These are phyloP conservation scores for Temnopleurus reevesii DNA, from an alignment of 53 echinoderm and acorn worm species.

Conservation along the genomic window DNA sequence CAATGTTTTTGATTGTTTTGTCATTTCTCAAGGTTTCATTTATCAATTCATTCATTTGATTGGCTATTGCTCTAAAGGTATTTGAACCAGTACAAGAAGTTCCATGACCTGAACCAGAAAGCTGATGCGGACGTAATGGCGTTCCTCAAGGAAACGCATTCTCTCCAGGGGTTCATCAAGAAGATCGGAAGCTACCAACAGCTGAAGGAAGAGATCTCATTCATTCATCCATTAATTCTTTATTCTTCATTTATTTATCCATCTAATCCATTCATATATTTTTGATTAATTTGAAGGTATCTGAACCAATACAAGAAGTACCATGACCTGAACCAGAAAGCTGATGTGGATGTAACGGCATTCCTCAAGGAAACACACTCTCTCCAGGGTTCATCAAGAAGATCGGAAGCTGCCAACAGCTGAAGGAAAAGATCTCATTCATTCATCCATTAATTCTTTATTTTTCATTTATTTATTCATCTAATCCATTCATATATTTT, in stretches of 20 bases:
- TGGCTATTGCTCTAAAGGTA: too few species aligned
- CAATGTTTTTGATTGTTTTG: too few species aligned
- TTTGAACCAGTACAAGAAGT: conserved; percentile 98
- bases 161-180: conserved; percentile 87
- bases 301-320: conserved; percentile 99
- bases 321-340: conserved; percentile 98
- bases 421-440: conserved; percentile 96
- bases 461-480: too few species aligned
- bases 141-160: conserved; percentile 95
- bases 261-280: too few species aligned
- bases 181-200: conserved; percentile 94
- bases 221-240: too few species aligned
- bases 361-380: conserved; percentile 97
- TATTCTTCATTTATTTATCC: too few species aligned
- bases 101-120: conserved; percentile 98
- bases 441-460: too few species aligned
- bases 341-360: conserved; percentile 89
- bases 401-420: conserved; percentile 88
- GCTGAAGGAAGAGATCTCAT: conserved; percentile 96
- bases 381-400: conserved; percentile 87
- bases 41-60: too few species aligned
- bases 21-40: too few species aligned
- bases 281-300: conserved; percentile 76
- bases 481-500: too few species aligned
- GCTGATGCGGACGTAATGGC: conserved; percentile 93